Evolutionary conservation across 2,113 vertebrate genomes (phyloP), one percentile per base, ranked within the genome.

Genomic region (Odontesthes bonariensis): DNA sequence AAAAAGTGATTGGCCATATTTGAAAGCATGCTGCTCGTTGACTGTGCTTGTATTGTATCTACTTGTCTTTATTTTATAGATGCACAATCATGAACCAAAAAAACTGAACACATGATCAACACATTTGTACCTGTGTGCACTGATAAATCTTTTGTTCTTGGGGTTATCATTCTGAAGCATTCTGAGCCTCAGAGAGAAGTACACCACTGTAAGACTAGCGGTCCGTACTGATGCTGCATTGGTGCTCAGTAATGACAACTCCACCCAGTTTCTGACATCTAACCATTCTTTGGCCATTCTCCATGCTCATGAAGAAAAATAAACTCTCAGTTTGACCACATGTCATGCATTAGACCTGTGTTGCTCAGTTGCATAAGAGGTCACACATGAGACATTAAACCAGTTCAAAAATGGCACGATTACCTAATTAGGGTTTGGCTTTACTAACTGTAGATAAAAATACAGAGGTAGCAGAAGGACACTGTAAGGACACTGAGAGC

Each of bases 11-110:
- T 27, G 66, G 64, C 32, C 63, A 85, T n/a, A 47, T 81, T 73
- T 63, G n/a, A 9, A 54, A 87, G 93, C 92, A 93, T 93, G 92
- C 76, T 90, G 88, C 84, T 87, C 85, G 81, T 86, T 23, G 46
- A 72, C 69, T 76, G 61, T 87, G 81, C 84, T 73, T 92, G 83
- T 5, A 10, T 76, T 65, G 80, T 83, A 79, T 55, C 56, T 35
- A 64, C 47, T 33, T 61, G 32, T 9, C 14, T 38, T 66, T 74
- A 13, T 69, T 71, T 85, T 33, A 66, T 32, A 46, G 62, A 63
- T 76, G 20, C 67, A 12, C 27, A 59, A 53, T 19, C 10, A 54
- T 65, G 47, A 64, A 62, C 47, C 68, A 73, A 44, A 31, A 27
- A 19, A 20, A 40, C 10, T 19, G 16, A 6, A 63, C 22, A 32